Percentiles rank a stretch among this genome's conserved stretches.
Evolutionary conservation across 1,140 invertebrate genomes (phyloP).

Genomic region (Hylaeus anthracinus): DNA sequence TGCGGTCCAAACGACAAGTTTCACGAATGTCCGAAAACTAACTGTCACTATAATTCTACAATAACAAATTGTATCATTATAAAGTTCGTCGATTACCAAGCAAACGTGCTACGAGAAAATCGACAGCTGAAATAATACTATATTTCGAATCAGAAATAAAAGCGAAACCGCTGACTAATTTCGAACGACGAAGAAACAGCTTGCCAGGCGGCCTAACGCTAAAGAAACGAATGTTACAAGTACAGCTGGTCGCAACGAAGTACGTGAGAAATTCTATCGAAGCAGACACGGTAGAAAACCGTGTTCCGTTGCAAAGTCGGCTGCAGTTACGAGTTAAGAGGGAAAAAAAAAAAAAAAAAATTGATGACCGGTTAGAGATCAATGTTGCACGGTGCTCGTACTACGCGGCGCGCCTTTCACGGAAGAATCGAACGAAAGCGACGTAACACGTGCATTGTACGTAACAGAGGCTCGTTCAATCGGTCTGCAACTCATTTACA

Average conservation of each 20-base stretch:
- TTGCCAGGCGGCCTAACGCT: too few species aligned
- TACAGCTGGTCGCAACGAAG: neutral
- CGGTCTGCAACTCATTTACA: conserved; percentile 17
- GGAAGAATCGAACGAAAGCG: conserved; percentile 20
- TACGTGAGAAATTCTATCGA: neutral
- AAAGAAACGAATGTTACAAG: too few species aligned
- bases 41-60: too few species aligned
- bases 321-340: conserved; percentile 8
- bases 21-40: too few species aligned
- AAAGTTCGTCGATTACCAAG: too few species aligned
- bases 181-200: neutral
- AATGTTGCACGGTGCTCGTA: conserved; percentile 17
- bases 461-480: neutral
- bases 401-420: neutral
- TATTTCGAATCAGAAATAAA: neutral
- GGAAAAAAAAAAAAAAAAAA: neutral
- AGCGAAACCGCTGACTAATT: neutral
- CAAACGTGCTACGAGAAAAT: too few species aligned
- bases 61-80: too few species aligned
- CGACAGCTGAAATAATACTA: neutral
- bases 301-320: conserved; percentile 1
- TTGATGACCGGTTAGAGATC: conserved; percentile 33
- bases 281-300: neutral
- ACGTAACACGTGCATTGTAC: conserved; percentile 18
- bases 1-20: too few species aligned